Percentiles rank a stretch among this genome's conserved stretches.
These are phyloP conservation scores for Spinus olivaceus DNA, from an alignment of 2,797 vertebrate species.

Conservation along the genomic window DNA sequence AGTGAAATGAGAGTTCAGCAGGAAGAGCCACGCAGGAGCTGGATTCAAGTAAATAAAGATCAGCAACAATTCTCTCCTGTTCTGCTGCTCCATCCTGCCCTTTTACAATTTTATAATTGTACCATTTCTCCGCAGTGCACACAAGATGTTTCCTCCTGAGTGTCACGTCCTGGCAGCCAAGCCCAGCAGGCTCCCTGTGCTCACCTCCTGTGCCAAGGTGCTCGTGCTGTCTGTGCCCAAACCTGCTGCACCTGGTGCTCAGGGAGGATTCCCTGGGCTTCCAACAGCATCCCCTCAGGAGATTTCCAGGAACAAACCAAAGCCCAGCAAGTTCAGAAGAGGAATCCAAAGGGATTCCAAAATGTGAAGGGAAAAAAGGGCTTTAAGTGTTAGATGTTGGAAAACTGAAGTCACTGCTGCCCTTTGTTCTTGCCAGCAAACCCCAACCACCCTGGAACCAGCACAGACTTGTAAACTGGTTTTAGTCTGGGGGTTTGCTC, in stretches of 20 bases:
- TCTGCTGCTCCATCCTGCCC: background rate
- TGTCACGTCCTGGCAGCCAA: background rate
- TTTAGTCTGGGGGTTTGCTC: background rate
- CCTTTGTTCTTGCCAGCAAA: background rate
- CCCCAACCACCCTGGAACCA: background rate
- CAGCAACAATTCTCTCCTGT: background rate
- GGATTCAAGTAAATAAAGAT: background rate
- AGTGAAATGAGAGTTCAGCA: background rate
- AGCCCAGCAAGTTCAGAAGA: background rate
- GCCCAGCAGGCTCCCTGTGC: background rate
- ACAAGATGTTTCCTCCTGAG: background rate
- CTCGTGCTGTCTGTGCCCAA: background rate
- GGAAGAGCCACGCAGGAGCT: background rate
- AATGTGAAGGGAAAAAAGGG: background rate
- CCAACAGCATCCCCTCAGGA: background rate
- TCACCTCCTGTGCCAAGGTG: background rate
- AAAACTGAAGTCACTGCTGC: background rate
- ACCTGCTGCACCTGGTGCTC: background rate
- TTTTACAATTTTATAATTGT: background rate
- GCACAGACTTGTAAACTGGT: background rate
- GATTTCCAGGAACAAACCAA: background rate
- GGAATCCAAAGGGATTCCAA: background rate
- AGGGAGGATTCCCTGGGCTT: background rate
- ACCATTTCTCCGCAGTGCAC: rapidly evolving
- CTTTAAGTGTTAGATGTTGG: background rate